Evolutionary conservation across 2,888 invertebrate species (phyloP).

Genomic region (Ornithoptera alexandrae): DNA sequence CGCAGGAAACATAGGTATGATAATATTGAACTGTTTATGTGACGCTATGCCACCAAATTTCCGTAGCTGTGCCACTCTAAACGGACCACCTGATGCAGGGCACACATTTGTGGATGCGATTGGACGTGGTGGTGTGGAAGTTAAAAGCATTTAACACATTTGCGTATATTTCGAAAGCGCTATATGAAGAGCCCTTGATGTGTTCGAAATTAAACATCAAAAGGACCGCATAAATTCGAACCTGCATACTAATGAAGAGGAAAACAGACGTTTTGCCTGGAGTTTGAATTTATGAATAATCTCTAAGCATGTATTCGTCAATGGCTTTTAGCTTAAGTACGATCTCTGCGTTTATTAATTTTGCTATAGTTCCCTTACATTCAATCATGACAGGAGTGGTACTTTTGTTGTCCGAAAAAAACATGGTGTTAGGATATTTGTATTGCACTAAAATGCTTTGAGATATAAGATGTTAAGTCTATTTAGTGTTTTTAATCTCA

Average conservation of each 20-base stretch:
- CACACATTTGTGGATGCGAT: constrained; percentile 11
- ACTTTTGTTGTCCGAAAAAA: no score
- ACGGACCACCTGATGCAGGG: constrained; percentile 28
- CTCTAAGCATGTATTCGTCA: constrained; percentile 3
- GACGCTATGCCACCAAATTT: constrained; percentile 31
- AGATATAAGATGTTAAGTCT: no score
- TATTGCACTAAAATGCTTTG: no score
- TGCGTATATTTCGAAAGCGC: constrained; percentile 14
- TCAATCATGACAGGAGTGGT: no score
- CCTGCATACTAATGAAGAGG: constrained; percentile 8
- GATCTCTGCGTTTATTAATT: no score
- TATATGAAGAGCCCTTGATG: constrained; percentile 9
- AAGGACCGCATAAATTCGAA: constrained; percentile 16
- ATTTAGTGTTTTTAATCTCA: no score
- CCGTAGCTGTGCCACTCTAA: constrained; percentile 21
- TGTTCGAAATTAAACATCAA: constrained; percentile 24
- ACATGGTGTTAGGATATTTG: no score
- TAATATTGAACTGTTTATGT: constrained; percentile 39
- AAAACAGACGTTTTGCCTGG: constrained; percentile 12
- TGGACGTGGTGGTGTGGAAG: neutral
- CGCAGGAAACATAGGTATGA: constrained; percentile 36
- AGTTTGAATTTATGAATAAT: constrained; percentile 4
- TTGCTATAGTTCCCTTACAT: no score
- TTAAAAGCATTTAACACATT: constrained; percentile 24
- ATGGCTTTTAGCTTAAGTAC: constrained; percentile 8